Evolutionary conservation across 2,888 invertebrate genomes (phyloP).

Genomic region (Diogma glabrata): DNA sequence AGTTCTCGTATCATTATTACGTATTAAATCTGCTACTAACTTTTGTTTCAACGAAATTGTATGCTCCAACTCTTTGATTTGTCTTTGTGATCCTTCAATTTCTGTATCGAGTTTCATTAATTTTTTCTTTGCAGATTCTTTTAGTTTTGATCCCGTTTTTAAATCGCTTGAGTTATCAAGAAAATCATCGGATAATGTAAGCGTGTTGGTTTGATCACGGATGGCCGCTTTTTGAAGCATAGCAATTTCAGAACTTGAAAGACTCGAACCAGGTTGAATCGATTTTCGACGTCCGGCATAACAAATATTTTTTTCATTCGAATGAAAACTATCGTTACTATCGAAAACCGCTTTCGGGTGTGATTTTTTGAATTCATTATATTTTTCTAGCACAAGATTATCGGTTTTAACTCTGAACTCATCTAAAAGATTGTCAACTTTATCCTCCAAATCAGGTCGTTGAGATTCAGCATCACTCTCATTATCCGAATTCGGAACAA

Average conservation of each 20-base stretch:
- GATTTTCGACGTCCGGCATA: slow-evolving; percentile 39
- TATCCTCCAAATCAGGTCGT: slow-evolving; percentile 56
- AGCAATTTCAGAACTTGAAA: slow-evolving; percentile 47
- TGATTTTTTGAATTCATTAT: slow-evolving; percentile 45
- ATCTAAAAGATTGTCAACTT: slow-evolving; percentile 58
- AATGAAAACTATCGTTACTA: slow-evolving; percentile 30
- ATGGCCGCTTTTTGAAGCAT: slow-evolving; percentile 46
- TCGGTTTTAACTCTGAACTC: slow-evolving; percentile 61
- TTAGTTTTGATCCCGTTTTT: slow-evolving; percentile 22
- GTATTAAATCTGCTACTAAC: slow-evolving; percentile 54
- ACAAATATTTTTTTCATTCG: slow-evolving; percentile 19
- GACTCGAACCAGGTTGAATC: slow-evolving; percentile 48
- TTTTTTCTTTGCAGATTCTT: slow-evolving; percentile 32
- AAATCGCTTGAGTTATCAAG: slow-evolving; percentile 27
- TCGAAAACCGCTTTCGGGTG: slow-evolving; percentile 35
- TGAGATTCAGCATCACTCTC: slow-evolving; percentile 41
- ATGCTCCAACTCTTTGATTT: slow-evolving; percentile 55
- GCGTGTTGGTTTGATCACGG: slow-evolving; percentile 23
- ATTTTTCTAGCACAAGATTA: slow-evolving; percentile 46
- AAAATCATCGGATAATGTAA: slow-evolving; percentile 27
- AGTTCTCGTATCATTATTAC: slow-evolving; percentile 44
- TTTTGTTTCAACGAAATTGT: slow-evolving; percentile 63
- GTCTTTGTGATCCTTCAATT: slow-evolving; percentile 52
- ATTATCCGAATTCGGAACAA: slow-evolving; percentile 34
- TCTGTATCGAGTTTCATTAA: slow-evolving; percentile 37